These are phyloP conservation scores for Lutraria lutraria DNA, from an alignment of 2,888 invertebrate species.

Conservation along the genomic window DNA sequence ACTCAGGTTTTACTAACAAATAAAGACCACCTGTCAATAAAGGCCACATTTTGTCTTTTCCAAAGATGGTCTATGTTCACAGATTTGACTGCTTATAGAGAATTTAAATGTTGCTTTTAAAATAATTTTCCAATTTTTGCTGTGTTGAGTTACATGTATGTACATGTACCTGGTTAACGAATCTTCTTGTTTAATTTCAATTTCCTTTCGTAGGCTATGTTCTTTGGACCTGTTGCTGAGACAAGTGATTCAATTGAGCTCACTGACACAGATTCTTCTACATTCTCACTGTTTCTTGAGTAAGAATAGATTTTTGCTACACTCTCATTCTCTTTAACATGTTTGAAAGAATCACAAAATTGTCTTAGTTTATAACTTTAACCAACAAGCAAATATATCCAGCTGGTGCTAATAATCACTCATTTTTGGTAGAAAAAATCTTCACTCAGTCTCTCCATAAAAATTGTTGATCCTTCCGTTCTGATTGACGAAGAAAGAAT, in stretches of 20 bases:
- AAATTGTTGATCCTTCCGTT: background rate
- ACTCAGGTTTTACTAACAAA: no score
- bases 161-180: background rate
- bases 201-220: slow-evolving; percentile 50
- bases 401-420: background rate
- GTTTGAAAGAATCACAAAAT: background rate
- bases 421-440: background rate
- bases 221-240: slow-evolving; percentile 51
- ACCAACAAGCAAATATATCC: background rate
- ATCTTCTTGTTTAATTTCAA: background rate
- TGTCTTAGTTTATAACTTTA: background rate
- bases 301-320: slow-evolving; percentile 26
- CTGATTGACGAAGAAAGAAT: no score
- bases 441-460: background rate
- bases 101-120: background rate
- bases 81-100: no score
- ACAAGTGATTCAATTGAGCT: slow-evolving; percentile 35
- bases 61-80: no score
- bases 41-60: no score
- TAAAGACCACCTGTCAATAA: no score
- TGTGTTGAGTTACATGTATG: background rate
- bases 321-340: background rate
- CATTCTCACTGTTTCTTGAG: slow-evolving; percentile 46
- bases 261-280: slow-evolving; percentile 35
- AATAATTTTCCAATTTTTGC: background rate